phyloP scores from a whole-genome alignment of 2,888 invertebrate species.

The Plutella xylostella region DNA sequence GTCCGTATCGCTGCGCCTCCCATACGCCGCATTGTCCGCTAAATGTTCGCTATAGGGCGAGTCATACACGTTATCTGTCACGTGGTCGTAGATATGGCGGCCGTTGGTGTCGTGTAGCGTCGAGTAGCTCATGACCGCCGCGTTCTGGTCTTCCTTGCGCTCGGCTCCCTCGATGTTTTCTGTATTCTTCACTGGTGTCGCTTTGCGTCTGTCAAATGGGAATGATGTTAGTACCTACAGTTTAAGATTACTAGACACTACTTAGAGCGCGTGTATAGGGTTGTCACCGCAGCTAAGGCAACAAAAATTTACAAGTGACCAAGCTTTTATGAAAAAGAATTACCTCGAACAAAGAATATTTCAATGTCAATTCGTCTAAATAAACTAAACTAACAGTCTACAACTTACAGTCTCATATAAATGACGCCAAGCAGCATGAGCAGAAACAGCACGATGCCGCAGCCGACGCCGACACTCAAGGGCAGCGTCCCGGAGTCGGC shows the following conservation, averaged over 20 bases:
- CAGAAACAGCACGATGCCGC: slow-evolving; percentile 83
- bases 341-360: no score
- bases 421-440: slow-evolving; percentile 82
- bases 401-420: slow-evolving; percentile 83
- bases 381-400: no score
- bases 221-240: not conserved
- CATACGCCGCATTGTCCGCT: slow-evolving; percentile 57
- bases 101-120: slow-evolving; percentile 79
- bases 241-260: no score
- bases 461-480: slow-evolving; percentile 85
- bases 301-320: no score
- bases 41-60: slow-evolving; percentile 77
- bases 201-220: slow-evolving; percentile 86
- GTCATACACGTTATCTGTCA: slow-evolving; percentile 79
- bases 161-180: slow-evolving; percentile 90
- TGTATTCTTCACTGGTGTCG: slow-evolving; percentile 88
- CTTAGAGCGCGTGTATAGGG: no score
- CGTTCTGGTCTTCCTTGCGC: slow-evolving; percentile 86
- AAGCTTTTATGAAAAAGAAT: no score
- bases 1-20: slow-evolving; percentile 55
- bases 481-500: slow-evolving; percentile 80
- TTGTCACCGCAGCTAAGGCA: no score
- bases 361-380: no score
- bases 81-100: slow-evolving; percentile 61
- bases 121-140: slow-evolving; percentile 90